phyloP scores from a whole-genome alignment of 2,888 invertebrate genomes.

The Creontiades dilutus region DNA sequence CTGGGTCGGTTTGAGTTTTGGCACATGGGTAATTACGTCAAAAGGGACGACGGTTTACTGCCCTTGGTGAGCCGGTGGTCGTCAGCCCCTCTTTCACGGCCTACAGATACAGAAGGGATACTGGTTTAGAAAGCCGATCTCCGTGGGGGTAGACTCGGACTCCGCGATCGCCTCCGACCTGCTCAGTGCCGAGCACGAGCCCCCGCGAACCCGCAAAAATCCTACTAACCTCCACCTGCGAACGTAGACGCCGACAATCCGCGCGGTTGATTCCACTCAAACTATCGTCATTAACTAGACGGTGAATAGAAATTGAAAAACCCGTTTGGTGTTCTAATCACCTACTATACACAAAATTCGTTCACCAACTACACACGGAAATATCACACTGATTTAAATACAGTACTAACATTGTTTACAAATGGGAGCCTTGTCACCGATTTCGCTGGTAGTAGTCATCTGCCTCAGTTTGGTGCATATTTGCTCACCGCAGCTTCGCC shows the following conservation, averaged over 20 bases:
- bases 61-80: not conserved
- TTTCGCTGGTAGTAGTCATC: constrained; percentile 35
- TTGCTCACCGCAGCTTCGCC: constrained; percentile 62
- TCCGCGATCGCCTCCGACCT: not conserved
- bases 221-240: not conserved
- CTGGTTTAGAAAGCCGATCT: constrained; percentile 50
- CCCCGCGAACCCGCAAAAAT: constrained; percentile 15
- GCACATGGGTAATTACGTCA: too few relatives aligned
- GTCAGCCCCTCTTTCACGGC: not conserved
- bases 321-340: not conserved
- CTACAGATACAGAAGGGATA: not conserved
- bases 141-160: constrained; percentile 4
- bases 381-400: not conserved
- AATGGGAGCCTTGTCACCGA: not conserved
- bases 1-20: too few relatives aligned
- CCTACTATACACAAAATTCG: not conserved
- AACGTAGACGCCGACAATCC: not conserved
- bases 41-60: not conserved
- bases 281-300: too few relatives aligned
- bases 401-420: too few relatives aligned
- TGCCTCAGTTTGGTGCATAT: constrained; percentile 62
- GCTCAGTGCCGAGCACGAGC: constrained; percentile 1
- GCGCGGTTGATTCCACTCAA: not conserved
- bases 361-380: too few relatives aligned
- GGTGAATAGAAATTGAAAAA: not conserved